phyloP scores from a whole-genome alignment of 2,888 invertebrate species.

The Margaritifera margaritifera region DNA sequence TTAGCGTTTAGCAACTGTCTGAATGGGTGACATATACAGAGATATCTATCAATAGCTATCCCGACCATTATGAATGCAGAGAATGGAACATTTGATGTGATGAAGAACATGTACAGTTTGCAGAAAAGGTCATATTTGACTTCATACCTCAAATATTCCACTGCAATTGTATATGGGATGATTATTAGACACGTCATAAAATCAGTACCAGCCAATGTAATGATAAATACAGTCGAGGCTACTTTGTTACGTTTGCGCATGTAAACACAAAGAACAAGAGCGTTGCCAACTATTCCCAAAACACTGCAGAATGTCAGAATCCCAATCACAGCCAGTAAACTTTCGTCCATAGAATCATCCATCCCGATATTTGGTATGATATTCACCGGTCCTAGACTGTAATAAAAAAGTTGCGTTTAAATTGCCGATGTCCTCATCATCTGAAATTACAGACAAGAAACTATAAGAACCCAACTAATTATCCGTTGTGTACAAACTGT shows the following conservation, averaged over 20 bases:
- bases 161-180: conserved; percentile 60
- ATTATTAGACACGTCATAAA: conserved; percentile 59
- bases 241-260: conserved; percentile 51
- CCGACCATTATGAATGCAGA: conserved; percentile 68
- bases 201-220: conserved; percentile 62
- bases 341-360: no score
- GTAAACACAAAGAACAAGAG: conserved; percentile 65
- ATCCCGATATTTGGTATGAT: no score
- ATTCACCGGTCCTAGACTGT: no score
- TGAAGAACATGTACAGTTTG: conserved; percentile 67
- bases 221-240: conserved; percentile 63
- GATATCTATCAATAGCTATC: conserved; percentile 65
- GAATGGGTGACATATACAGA: conserved; percentile 70
- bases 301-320: conserved; percentile 54
- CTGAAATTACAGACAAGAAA: no score
- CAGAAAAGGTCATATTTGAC: conserved; percentile 58
- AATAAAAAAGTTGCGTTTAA: no score
- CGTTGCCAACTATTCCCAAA: conserved; percentile 60
- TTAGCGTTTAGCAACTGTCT: conserved; percentile 55
- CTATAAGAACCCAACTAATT: no score
- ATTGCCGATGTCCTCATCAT: no score
- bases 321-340: conserved; percentile 35
- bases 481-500: no score
- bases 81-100: conserved; percentile 66
- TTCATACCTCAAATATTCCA: conserved; percentile 50